phyloP scores from a whole-genome alignment of 2,888 invertebrate genomes.

The Hetaerina titia region DNA sequence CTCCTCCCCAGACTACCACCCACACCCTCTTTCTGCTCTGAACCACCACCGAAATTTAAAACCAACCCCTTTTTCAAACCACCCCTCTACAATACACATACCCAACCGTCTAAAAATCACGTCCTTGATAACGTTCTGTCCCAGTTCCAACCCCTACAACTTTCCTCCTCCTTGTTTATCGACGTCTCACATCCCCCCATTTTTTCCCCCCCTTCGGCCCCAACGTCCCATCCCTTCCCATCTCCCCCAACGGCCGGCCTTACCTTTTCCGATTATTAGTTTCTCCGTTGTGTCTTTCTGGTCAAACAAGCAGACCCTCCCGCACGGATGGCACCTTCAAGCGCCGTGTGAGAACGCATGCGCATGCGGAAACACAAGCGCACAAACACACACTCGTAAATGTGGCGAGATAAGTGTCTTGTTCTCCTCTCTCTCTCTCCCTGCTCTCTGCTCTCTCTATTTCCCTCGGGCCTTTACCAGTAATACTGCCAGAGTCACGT shows the following conservation, averaged over 20 bases:
- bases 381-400: neutral
- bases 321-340: neutral
- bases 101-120: neutral
- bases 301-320: neutral
- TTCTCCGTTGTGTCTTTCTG: neutral
- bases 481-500: constrained; percentile 57
- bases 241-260: neutral
- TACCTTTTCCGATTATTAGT: constrained; percentile 34
- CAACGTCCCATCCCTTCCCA: neutral
- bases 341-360: neutral
- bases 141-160: neutral
- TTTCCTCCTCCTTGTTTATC: neutral
- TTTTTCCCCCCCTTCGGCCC: neutral
- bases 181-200: no score
- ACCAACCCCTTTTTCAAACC: neutral
- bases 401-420: no score
- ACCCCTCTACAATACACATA: neutral
- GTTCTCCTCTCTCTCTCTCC: neutral
- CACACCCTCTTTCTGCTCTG: neutral
- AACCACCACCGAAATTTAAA: no score
- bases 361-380: neutral
- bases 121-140: neutral
- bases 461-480: constrained; percentile 54
- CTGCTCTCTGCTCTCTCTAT: neutral
- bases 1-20: neutral